Base-by-base conservation (phyloP, 2,797 vertebrate species). In the Lepilemur ruficaudatus region DNA sequence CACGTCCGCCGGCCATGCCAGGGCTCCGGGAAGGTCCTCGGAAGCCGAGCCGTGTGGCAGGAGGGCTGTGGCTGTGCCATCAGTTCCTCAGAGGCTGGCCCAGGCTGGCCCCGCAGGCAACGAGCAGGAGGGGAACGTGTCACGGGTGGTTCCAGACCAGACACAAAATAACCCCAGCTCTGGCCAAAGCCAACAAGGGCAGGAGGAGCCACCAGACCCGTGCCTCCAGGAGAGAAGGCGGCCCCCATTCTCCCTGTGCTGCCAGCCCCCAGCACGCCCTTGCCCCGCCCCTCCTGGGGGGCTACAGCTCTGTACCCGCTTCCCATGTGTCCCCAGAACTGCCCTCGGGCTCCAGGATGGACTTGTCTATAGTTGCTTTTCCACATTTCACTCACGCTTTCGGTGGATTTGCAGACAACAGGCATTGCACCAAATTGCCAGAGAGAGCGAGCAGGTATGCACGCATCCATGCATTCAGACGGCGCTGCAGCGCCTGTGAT, bases 171-270 rank as follows among this genome's bases (percentile, higher is more conserved):
- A 69, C 17, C 46, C 13, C 22, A 46, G 59, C 38, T 70, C 3
- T 10, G 0, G 69, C 69, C 81, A 55, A 23, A n/a, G 50, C 23
- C 81, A 48, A 28, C 38, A 17, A 11, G 61, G 80, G 30, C n/a
- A 32, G 61, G 67, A 65, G n/a, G 30, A 32, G 65, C 43, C 1
- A 0, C 41, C 52, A 0, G 9, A 41, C 43, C 52, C 2, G 4
- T 0, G 3, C 41, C n/a, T 41, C 70, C 1, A 0, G 41, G 43
- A 32, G 43, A 25, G 22, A 67, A 4, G 22, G 12, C 1, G 6
- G 38, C 79, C 2, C 2, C 50, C 28, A 1, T 88, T 35, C 23
- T 72, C 63, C 13, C 6, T 4, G 17, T 1, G 5, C 35, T 3
- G 87, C 55, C 35, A 25, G 61, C 70, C 12, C 0, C 52, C 59